Evolutionary conservation across 2,888 invertebrate genomes (phyloP).

Genomic region (Leptodirus hochenwartii): DNA sequence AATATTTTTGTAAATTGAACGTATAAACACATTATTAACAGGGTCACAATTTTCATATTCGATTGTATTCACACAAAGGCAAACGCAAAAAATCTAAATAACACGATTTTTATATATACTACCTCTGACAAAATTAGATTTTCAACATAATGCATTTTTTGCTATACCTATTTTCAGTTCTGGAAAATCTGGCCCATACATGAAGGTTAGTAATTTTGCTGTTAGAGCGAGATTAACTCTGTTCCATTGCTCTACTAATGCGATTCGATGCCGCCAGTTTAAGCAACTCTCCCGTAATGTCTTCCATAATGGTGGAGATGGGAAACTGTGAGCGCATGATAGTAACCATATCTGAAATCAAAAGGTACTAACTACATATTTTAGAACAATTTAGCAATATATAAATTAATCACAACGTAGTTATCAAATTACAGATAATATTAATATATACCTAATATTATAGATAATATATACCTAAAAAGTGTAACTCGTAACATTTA

Average conservation of each 20-base stretch:
- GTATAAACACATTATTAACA: no score
- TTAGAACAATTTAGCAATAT: no score
- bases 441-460: no score
- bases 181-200: constrained; percentile 76
- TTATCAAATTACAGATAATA: no score
- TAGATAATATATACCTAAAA: no score
- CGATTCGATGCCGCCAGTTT: constrained; percentile 86
- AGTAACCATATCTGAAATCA: constrained; percentile 53
- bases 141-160: constrained; percentile 2
- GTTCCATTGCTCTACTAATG: constrained; percentile 89
- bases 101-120: neutral
- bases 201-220: constrained; percentile 61
- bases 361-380: no score
- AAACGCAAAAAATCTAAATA: constrained; percentile 3
- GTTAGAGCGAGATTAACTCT: constrained; percentile 81
- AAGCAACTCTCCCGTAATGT: constrained; percentile 83
- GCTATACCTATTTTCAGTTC: constrained; percentile 53
- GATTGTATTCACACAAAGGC: no score
- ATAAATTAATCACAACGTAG: neutral
- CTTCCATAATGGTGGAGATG: constrained; percentile 90
- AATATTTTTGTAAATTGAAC: neutral
- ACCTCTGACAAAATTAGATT: neutral
- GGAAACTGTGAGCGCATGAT: constrained; percentile 68
- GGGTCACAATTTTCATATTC: no score
- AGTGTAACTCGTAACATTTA: no score